Percentiles rank a stretch among this genome's conserved stretches.
These are phyloP conservation scores for Schmidtea mediterranea DNA, from an alignment of 1,140 invertebrate species.

Conservation along the genomic window DNA sequence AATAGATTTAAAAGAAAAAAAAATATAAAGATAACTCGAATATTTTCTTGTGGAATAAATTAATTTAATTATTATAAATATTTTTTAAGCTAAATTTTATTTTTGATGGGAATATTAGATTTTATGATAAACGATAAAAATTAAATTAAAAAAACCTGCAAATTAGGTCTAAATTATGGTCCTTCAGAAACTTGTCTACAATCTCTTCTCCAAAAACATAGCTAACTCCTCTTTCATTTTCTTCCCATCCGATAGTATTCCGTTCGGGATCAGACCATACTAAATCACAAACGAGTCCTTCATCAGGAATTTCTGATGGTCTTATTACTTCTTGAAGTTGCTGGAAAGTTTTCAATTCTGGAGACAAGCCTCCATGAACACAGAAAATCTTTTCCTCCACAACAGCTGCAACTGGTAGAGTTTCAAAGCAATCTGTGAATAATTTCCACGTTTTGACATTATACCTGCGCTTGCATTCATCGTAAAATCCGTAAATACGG, in stretches of 20 bases:
- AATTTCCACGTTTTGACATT: conserved; percentile 12
- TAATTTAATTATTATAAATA: too few species aligned
- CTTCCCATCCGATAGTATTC: conserved; percentile 25
- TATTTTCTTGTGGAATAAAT: too few species aligned
- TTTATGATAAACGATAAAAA: too few species aligned
- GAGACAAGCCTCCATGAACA: conserved; percentile 8
- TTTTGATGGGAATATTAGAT: too few species aligned
- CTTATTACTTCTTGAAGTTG: conserved; percentile 9
- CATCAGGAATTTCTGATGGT: conserved; percentile 8
- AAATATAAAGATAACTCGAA: too few species aligned
- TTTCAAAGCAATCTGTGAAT: conserved; percentile 10
- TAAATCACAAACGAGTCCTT: conserved; percentile 12
- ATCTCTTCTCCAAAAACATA: conserved; percentile 25
- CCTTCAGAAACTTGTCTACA: conserved; percentile 9
- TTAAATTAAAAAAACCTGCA: conserved; percentile 52
- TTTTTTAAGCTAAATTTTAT: too few species aligned
- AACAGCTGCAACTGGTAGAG: conserved; percentile 2
- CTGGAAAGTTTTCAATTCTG: conserved; percentile 9
- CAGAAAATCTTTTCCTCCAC: conserved; percentile 6
- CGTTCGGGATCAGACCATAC: conserved; percentile 14
- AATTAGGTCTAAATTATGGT: conserved; percentile 5
- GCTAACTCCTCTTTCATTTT: conserved; percentile 26
- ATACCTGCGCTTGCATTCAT: conserved; percentile 3
- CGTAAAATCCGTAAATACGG: conserved; percentile 33
- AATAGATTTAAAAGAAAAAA: too few species aligned